Evolutionary conservation across 1,140 invertebrate species (phyloP), one percentile per base, ranked within the genome.

Genomic region (Apis dorsata): DNA sequence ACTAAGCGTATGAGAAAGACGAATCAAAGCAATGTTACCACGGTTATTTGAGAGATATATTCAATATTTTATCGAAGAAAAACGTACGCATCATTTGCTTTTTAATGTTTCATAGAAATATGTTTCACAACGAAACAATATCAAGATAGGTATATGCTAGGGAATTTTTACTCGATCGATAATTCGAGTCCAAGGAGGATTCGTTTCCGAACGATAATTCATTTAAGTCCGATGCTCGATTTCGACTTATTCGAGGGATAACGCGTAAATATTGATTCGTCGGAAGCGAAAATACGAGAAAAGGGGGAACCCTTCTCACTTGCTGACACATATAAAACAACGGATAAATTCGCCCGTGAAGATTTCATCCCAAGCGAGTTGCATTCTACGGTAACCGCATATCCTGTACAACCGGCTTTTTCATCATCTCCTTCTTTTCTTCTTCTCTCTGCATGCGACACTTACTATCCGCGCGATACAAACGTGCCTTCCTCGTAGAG

Each of bases 371-470:
- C 59, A 19, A 71, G 59, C 63, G 57, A 74, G 66, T 72, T 53
- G 76, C 69, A 60, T 84, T 80, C 77, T 66, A 68, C 81, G 76
- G 80, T 77, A 82, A 86, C 81, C 76, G 62, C 73, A 82, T 77
- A 82, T 66, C 86, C 83, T 68, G 86, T 17, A 49, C 81, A 76
- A 87, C 85, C 85, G 76, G 86, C 85, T 85, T 80, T 44, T 69
- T 75, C 63, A 34, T 74, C 71, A 19, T 75, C 70, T 59, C 57
- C 65, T 55, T 69, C 53, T 78, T 62, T 82, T 82, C 24, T 70
- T 77, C 68, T 76, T 24, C 62, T 34, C 57, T 57, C 60, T 65
- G 73, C 60, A 65, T 57, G 74, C 71, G 65, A 76, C 77, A 60
- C 68, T 59, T 85, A 51, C 60, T 74, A 55, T 19, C 15, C 49